Evolutionary conservation across 1,140 invertebrate genomes (phyloP).

Genomic region (Drosophila saltans): DNA sequence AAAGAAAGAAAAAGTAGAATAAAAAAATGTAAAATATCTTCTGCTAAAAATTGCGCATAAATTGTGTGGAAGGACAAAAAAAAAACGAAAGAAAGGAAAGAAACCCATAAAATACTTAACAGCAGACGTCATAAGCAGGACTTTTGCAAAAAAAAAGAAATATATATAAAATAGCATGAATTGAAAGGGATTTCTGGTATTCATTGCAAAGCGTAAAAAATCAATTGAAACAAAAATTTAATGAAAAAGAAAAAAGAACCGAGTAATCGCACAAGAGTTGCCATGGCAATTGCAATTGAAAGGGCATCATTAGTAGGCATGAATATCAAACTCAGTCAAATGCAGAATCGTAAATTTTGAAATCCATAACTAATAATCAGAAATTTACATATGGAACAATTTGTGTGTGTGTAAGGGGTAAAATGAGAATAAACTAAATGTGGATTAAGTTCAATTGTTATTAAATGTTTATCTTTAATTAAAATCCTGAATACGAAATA

Average conservation of each 20-base stretch:
- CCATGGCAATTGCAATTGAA: slow-evolving; percentile 5
- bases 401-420: no score
- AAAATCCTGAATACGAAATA: no score
- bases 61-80: slow-evolving; percentile 18
- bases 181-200: slow-evolving; percentile 3
- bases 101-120: slow-evolving; percentile 7
- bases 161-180: not conserved
- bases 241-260: slow-evolving; percentile 22
- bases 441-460: no score
- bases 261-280: not conserved
- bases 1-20: not conserved
- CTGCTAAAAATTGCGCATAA: slow-evolving; percentile 39
- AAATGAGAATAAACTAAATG: no score
- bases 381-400: no score
- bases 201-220: slow-evolving; percentile 1
- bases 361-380: not conserved
- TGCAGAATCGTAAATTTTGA: not conserved
- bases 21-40: not conserved
- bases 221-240: slow-evolving; percentile 33
- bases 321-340: slow-evolving; percentile 14
- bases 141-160: not conserved
- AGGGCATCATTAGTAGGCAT: slow-evolving; percentile 11
- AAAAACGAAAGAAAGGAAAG: not conserved
- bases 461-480: no score
- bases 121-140: slow-evolving; percentile 22